Evolutionary conservation across 2,113 vertebrate genomes (phyloP).

Genomic region (Anolis carolinensis): DNA sequence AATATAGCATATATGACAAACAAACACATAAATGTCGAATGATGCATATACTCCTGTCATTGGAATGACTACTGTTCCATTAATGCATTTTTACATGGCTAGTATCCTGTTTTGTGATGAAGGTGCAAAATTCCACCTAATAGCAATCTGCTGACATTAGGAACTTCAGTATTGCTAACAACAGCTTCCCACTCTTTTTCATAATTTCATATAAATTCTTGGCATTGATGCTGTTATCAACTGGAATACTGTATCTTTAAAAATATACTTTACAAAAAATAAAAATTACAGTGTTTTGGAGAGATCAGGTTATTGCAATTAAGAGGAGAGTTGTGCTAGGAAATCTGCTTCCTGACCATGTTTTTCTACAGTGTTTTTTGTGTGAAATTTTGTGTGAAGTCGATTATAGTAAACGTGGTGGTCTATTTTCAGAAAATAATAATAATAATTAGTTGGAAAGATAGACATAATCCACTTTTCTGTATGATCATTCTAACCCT

Average conservation of each 20-base stretch:
- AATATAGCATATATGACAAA: too few relatives aligned
- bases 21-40: not conserved
- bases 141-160: constrained; percentile 4
- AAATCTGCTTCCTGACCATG: not conserved
- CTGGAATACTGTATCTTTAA: not conserved
- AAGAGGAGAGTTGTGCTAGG: constrained; percentile 15
- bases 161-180: not conserved
- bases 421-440: not conserved
- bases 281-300: not conserved
- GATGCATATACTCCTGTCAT: not conserved
- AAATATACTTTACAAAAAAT: constrained; percentile 14
- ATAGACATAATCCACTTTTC: constrained; percentile 23
- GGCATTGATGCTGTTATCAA: not conserved
- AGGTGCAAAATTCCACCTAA: not conserved
- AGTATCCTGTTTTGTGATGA: not conserved
- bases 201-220: not conserved
- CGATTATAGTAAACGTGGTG: not conserved
- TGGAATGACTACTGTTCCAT: not conserved
- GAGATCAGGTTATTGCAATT: not conserved
- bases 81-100: not conserved
- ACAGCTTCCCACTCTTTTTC: not conserved
- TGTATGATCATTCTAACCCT: constrained; percentile 58
- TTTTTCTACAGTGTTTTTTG: constrained; percentile 2
- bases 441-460: not conserved
- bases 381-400: not conserved